Evolutionary conservation across 1,140 invertebrate species (phyloP), one percentile per base, ranked within the genome.

Genomic region (Hyles euphorbiae): DNA sequence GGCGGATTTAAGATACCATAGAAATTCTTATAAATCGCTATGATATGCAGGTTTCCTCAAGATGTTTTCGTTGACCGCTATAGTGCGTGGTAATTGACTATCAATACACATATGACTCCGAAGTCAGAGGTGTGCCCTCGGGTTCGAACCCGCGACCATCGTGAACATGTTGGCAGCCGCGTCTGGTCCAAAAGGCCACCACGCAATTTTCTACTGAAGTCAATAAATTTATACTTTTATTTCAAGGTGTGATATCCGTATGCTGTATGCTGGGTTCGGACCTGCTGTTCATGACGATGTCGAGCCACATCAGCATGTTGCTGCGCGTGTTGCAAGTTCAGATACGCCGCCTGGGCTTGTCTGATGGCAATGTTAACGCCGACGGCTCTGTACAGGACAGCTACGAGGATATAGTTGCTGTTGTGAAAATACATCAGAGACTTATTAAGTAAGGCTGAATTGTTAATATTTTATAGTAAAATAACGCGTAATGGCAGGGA

Each of bases 281-380:
- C 56, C 67, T 87, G 32, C 58, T 85, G 45, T 87, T 87, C 50
- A 84, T 83, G 72, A 76, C 79, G 2, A 85, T 85, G 80, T 72
- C 84, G 0, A 87, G 76, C 52, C 82, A 87, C 47, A 85, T 87
- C 40, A 81, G 80, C 51, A 79, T 87, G 78, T 66, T 87, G 3
- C 54, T 85, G 5, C 71, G 75, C n/a, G 56, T 82, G 11, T 63
- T 87, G 43, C 83, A 83, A 68, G 52, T 76, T 5, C 76, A 76
- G 47, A 79, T 87, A 45, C 73, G 78, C 3, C 56, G 63, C 0
- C 33, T 87, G 12, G 75, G 68, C 6, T 46, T 47, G 3, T 34
- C 32, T 8, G 34, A 44, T 3, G 34, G 7, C 36, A 46, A 34
- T 9, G 22, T 22, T 40, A 40, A 40, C 36, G 9, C 49, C 5